Evolutionary conservation across 2,797 vertebrate species (phyloP).

Genomic region (Salarias fasciatus): DNA sequence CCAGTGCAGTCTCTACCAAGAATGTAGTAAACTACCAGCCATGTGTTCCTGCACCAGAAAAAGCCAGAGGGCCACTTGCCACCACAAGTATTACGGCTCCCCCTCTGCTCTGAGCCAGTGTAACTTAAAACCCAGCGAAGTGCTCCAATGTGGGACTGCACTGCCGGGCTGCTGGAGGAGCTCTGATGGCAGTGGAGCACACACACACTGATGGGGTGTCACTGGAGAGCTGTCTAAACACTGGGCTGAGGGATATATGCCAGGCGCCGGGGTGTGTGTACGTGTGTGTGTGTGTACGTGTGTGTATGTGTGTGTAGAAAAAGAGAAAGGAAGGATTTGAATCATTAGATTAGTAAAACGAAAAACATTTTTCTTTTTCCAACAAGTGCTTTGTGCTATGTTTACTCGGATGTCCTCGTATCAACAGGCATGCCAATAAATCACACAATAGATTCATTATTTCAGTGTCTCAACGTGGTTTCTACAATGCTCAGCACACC

Average conservation of each 20-base stretch:
- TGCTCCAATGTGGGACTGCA: conserved; percentile 25
- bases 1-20: conserved; percentile 38
- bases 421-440: no score
- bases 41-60: conserved; percentile 63
- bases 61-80: conserved; percentile 47
- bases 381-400: not conserved
- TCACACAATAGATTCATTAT: no score
- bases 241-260: conserved; percentile 38
- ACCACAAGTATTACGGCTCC: conserved; percentile 49
- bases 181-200: conserved; percentile 42
- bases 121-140: conserved; percentile 66
- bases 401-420: not conserved
- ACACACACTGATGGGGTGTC: conserved; percentile 60
- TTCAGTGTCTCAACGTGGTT: no score
- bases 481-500: no score
- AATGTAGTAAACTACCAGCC: conserved; percentile 61
- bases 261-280: conserved; percentile 54
- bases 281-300: conserved; percentile 7
- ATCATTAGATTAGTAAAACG: conserved; percentile 1
- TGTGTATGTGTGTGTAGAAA: not conserved
- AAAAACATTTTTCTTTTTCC: not conserved
- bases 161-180: conserved; percentile 28
- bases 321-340: not conserved
- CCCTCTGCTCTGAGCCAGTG: conserved; percentile 32
- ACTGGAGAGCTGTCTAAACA: conserved; percentile 68